Base-by-base conservation (phyloP, 2,797 vertebrate genomes). In the Melanotaenia boesemani region DNA sequence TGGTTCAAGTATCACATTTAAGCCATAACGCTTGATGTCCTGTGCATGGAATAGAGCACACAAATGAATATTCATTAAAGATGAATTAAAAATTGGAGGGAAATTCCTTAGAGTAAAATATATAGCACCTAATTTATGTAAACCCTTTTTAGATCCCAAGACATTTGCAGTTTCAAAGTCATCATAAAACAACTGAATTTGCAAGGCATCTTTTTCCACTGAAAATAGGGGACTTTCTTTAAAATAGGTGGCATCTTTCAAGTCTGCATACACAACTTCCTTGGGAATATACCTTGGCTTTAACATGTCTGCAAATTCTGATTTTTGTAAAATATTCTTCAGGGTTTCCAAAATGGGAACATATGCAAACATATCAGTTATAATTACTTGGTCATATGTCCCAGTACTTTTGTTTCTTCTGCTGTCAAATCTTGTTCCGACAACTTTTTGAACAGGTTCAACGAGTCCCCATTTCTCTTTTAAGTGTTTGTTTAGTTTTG, bases 291-390 rank as follows among this genome's bases (percentile, higher is more conserved):
- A 10, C 24, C 39, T 57, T 4, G 58, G 15, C 20, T 62, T 58
- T 4, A 57, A 24, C 37, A 50, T 57, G 39, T 56, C 32, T 20
- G 13, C 8, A 67, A 16, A 0, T 11, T 63, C n/a, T n/a, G n/a
- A n/a, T n/a, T 83, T 74, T 74, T 80, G 3, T 44, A 75, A 77
- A 72, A 84, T 78, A 4, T 2, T 34, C 36, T 82, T 68, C 4
- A 74, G 36, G 26, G 66, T 81, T 72, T 84, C 75, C 41, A 86
- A 80, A 70, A 86, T 81, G 0, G 70, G 72, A 52, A 87, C 8
- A 75, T 77, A 79, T 24, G 62, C 9, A 79, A 80, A 79, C 4
- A 0, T 86, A 59, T 89, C 76, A 0, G 46, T 88, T 56, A 79
- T 73, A 76, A 81, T 52, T 3, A 86, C 70, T 16, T 84, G 77